Evolutionary conservation across 2,888 invertebrate species (phyloP), one percentile per base, ranked within the genome.

Genomic region (Penaeus monodon): DNA sequence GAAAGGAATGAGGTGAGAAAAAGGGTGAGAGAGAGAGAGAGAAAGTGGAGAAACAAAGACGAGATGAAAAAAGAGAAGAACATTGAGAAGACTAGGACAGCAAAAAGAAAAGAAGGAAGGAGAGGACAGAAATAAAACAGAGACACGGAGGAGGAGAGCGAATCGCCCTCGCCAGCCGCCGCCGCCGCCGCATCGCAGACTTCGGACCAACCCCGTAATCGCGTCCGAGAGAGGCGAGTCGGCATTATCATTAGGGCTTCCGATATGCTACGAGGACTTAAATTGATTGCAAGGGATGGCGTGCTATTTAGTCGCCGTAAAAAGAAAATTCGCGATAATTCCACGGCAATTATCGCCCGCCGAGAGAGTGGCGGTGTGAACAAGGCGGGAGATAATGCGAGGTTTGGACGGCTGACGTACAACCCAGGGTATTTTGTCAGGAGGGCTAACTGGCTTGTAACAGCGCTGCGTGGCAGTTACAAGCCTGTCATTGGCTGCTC

Each of bases 241-340:
- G 82, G n/a, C 24, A 74, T 57, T 74, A 63, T 70, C 38, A 82
- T 82, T 73, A 73, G 27, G 74, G 82, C 63, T 82, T 82, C 82
- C 82, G 82, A 82, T 73, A 82, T 73, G 64, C 82, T 57, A 73
- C 63, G 64, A 82, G 81, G 38, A 63, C 64, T 73, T 73, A 82
- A 82, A 73, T 82, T 82, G 73, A 82, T 70, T 57, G 73, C 64
- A 38, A 82, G 33, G 73, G 82, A 82, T 63, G 82, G 74, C 33
- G 73, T 82, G 64, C 63, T 73, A 73, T 82, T 70, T 73, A 64
- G 74, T 57, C 64, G 82, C 64, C 64, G 82, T 70, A 70, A 63
- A 64, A 57, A 57, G 82, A 64, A n/a, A 73, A 74, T 73, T 73
- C 29, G 82, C 73, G 74, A 74, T 82, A 82, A 82, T 82, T 63